phyloP scores from a whole-genome alignment of 2,113 vertebrate genomes.

The Trichomycterus rosablanca region DNA sequence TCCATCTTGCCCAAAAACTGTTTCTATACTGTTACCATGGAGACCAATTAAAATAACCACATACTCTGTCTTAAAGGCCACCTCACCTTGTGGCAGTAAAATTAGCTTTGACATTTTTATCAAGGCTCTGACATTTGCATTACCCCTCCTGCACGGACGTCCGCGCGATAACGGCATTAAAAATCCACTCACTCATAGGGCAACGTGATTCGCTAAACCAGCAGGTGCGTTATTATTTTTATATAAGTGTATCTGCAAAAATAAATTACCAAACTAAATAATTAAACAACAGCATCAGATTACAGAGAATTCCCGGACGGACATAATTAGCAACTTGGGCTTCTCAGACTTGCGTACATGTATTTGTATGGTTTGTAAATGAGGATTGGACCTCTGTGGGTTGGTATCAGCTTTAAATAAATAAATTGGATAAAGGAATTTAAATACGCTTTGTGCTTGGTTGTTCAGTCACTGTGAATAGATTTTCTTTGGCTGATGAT shows the following conservation, averaged over 20 bases:
- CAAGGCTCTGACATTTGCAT: conserved; percentile 1
- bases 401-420: background rate
- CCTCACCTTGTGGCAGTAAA: too few relatives aligned
- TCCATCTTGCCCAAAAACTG: too few relatives aligned
- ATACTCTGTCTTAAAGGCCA: background rate
- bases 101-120: conserved; percentile 36
- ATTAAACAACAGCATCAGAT: background rate
- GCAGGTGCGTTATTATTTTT: conserved; percentile 1
- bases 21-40: too few relatives aligned
- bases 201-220: conserved; percentile 4
- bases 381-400: background rate
- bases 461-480: too few relatives aligned
- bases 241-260: background rate
- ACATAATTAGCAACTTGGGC: conserved; percentile 1
- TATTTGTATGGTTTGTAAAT: background rate
- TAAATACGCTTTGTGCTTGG: too few relatives aligned
- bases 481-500: too few relatives aligned
- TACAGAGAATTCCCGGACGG: conserved; percentile 2
- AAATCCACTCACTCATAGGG: too few relatives aligned
- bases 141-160: background rate
- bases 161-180: background rate
- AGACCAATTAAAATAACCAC: too few relatives aligned
- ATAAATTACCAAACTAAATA: background rate
- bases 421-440: conserved; percentile 1
- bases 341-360: background rate